Evolutionary conservation across 2,888 invertebrate species (phyloP), one percentile per base, ranked within the genome.

Genomic region (Lymantria monacha): DNA sequence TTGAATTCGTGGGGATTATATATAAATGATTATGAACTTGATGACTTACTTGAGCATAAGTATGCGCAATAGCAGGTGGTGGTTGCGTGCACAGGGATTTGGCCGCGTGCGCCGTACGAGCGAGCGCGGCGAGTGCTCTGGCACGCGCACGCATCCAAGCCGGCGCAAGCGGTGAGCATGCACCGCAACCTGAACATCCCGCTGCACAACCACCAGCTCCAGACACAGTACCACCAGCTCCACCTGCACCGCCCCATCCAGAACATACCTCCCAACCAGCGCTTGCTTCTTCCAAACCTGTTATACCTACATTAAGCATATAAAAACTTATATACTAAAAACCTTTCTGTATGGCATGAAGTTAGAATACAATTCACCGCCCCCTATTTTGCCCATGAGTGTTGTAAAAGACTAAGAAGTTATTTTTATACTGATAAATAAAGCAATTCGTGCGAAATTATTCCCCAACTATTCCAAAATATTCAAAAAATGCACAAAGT

Each of bases 141-240:
- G 95, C 95, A 0, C 98, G 93, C 38, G 97, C 92, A 57, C 94
- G 93, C 56, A 84, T 66, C 76, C 82, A 83, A 0, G 98, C 98
- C 0, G 98, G 97, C 33, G 98, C 97, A 40, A 98, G 98, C 50
- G 97, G 96, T 48, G 97, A 96, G 72, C 96, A 96, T 42, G 96
- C 59, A 38, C 59, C 66, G 53, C 66, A 61, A 0, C 67, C 66
- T 13, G 91, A 58, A 95, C 95, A 62, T 0, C 41, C 55, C 12
- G 67, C 63, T 92, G 93, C 72, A 96, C 96, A 0, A 71, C 94
- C 94, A 0, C 95, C 95, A 97, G 92, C 42, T 91, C 61, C 68
- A 47, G 65, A 74, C 3, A 22, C 22, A 2, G 22, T 22, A 46
- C 61, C 76, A 30, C 63, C 73, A 41, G 65, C 69, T 44, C 72